Base-by-base conservation (phyloP, 2,113 vertebrate species). In the Datnioides undecimradiatus region DNA sequence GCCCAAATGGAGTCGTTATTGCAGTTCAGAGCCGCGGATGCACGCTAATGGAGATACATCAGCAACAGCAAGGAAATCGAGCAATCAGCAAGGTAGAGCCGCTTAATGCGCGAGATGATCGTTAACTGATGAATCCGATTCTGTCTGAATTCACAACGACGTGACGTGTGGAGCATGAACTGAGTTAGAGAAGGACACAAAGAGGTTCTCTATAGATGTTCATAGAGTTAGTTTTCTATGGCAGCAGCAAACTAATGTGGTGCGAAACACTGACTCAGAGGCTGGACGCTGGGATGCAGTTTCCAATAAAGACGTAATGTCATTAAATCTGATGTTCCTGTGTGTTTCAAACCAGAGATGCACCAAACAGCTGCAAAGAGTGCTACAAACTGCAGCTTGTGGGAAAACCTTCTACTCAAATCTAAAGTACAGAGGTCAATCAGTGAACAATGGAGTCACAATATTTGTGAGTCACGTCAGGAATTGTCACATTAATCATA, bases 1-100 rank as follows among this genome's bases (percentile, higher is more conserved):
- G 57, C 73, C 41, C 63, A 78, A 57, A 80, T 54, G 57, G 72
- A 75, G 68, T 88, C 84, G 84, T 85, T 73, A 78, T 55, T 51
- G 45, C 66, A 64, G 43, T 79, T 72, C 74, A 55, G 62, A 51
- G 36, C 29, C 2, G 41, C 21, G 36, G 19, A 40, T 23, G 43
- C 51, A 64, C 52, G 63, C 59, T 78, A 80, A 83, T 76, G 31
- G 27, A 9, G 73, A 71, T 66, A 33, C 83, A 82, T 76, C 65
- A 80, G 38, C 19, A 59, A 71, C 38, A 49, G 31, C 34, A 36
- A 5, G 4, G 23, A 34, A 19, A 2, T 1, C 38, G 48, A 6
- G 27, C 41, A 8, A n/a, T n/a, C n/a, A n/a, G n/a, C n/a, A n/a
- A n/a, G 9, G 12, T 9, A 4, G 6, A 57, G 59, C 38, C 41